Conservation (phyloP, 2,888 invertebrate genomes). For the Idaea dimidiata region DNA sequence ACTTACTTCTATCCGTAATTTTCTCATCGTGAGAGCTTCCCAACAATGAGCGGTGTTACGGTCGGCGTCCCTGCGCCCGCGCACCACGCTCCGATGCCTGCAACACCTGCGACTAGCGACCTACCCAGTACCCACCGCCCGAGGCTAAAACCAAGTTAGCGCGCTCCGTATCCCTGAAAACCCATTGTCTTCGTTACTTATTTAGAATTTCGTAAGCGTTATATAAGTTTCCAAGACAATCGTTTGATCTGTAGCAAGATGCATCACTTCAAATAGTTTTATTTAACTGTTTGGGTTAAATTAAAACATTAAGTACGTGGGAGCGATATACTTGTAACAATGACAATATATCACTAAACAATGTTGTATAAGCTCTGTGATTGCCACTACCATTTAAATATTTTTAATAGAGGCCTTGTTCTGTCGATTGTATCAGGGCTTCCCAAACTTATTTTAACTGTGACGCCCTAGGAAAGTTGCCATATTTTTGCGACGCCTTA, state of each 20-base stretch:
- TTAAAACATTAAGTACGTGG: neutral
- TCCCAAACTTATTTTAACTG: too few species aligned
- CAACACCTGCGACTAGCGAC: neutral
- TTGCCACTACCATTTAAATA: neutral
- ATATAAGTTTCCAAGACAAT: neutral
- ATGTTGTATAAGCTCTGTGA: neutral
- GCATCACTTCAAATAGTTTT: neutral
- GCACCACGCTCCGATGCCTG: neutral
- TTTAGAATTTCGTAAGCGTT: neutral
- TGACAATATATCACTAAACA: neutral
- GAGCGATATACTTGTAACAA: neutral
- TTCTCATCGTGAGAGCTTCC: neutral
- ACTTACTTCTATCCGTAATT: neutral
- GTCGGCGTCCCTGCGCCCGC: neutral
- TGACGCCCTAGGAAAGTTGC: too few species aligned
- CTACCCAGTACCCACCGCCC: neutral
- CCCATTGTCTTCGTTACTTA: neutral
- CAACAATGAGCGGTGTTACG: conserved; percentile 1
- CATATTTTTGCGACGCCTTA: too few species aligned
- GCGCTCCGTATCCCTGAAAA: neutral
- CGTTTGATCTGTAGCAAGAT: neutral
- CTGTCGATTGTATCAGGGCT: neutral
- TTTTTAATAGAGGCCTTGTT: neutral
- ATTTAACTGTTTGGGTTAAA: neutral
- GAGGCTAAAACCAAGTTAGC: neutral